Evolutionary conservation across 2,797 vertebrate species (phyloP).

Genomic region (Anguilla marmorata): DNA sequence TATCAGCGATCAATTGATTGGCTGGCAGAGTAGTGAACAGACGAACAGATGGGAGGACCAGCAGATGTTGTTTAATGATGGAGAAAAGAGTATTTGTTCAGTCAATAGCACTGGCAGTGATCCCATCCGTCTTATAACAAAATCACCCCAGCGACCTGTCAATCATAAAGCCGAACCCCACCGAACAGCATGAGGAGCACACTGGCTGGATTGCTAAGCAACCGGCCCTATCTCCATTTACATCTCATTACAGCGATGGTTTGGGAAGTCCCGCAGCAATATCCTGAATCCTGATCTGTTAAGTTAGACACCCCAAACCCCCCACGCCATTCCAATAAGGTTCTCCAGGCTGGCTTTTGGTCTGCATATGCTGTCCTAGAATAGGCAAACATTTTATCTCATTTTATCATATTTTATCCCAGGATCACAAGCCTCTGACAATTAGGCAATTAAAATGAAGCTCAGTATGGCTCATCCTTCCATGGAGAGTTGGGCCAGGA

Average conservation of each 20-base stretch:
- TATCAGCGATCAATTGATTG: background rate
- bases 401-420: too few relatives aligned
- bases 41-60: background rate
- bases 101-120: background rate
- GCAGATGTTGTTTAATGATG: background rate
- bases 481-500: background rate
- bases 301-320: background rate
- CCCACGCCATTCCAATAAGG: conserved; percentile 1
- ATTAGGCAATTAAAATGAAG: background rate
- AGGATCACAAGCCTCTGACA: background rate
- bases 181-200: background rate
- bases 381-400: conserved; percentile 15
- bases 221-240: background rate
- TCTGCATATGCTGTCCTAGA: conserved; percentile 29
- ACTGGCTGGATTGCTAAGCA: conserved; percentile 13
- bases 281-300: background rate
- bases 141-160: background rate
- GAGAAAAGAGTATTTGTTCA: background rate
- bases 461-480: background rate
- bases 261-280: conserved; percentile 10
- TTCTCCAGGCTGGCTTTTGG: conserved; percentile 26
- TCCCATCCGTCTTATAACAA: background rate
- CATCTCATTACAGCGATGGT: conserved; percentile 5
- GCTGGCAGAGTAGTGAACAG: background rate
- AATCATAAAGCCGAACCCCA: background rate